Conservation (phyloP, 2,797 vertebrate genomes). For the Cuniculus paca region DNA sequence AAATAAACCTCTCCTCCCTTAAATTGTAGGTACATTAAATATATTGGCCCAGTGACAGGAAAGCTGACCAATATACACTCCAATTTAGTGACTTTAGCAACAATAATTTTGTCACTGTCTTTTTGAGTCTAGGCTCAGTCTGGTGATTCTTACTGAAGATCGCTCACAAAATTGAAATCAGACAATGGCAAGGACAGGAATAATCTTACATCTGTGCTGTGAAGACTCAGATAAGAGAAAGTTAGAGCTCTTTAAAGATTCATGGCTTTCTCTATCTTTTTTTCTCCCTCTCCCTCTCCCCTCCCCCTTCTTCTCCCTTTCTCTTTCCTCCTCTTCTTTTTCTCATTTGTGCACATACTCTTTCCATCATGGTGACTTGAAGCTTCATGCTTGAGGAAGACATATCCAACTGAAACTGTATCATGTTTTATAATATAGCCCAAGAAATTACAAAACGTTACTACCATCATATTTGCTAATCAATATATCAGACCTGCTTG, state of each 20-base stretch:
- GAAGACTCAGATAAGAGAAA: not conserved
- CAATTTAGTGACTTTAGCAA: not conserved
- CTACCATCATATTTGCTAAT: not conserved
- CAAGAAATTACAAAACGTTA: not conserved
- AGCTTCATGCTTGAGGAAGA: not conserved
- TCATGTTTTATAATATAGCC: not conserved
- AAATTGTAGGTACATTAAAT: not conserved
- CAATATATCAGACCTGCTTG: not conserved
- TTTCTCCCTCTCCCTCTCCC: not conserved
- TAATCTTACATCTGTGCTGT: not conserved
- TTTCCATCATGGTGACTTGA: not conserved
- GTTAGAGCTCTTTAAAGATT: not conserved
- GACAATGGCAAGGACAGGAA: not conserved
- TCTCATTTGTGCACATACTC: not conserved
- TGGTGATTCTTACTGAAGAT: not conserved
- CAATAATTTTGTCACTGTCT: not conserved
- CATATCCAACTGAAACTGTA: not conserved
- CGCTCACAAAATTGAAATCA: not conserved
- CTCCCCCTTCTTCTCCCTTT: too few species aligned
- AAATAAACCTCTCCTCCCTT: not conserved
- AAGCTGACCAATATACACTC: not conserved
- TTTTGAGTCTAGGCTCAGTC: not conserved
- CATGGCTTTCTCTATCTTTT: fast-evolving
- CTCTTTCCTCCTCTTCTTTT: not conserved
- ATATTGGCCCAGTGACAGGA: not conserved